These are phyloP conservation scores for Anguilla anguilla DNA, from an alignment of 2,797 vertebrate genomes.

Conservation along the genomic window DNA sequence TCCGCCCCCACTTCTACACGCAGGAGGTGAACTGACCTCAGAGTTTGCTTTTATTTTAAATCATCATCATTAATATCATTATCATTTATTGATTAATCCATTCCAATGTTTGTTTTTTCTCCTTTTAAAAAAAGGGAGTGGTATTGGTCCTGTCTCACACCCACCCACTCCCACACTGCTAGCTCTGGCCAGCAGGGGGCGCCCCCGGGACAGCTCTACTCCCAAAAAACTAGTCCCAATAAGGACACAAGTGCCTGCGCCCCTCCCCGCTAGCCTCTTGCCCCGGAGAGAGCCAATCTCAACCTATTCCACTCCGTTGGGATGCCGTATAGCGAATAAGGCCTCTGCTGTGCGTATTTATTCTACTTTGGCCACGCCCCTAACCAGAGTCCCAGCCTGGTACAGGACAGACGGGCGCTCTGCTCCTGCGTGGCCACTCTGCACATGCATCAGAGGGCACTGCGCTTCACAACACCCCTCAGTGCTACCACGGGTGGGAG, in stretches of 20 bases:
- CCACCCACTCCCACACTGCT: not conserved
- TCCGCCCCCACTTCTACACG: not conserved
- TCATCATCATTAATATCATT: not conserved
- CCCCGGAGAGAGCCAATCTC: not conserved
- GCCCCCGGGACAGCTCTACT: not conserved
- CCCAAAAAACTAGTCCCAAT: not conserved
- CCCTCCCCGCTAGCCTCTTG: not conserved
- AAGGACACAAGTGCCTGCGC: not conserved
- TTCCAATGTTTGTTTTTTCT: not conserved
- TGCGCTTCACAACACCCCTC: not conserved
- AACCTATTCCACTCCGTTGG: not conserved
- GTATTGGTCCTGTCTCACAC: not conserved
- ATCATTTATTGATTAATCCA: not conserved
- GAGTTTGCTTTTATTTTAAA: not conserved
- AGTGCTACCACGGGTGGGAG: not conserved
- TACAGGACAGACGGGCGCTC: not conserved
- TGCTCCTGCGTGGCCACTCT: not conserved
- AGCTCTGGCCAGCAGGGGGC: not conserved
- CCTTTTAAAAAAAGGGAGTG: constrained; percentile 13
- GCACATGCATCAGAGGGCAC: not conserved
- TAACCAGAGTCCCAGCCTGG: not conserved
- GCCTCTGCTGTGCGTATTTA: not conserved
- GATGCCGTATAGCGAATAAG: not conserved
- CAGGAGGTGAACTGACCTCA: constrained; percentile 8
- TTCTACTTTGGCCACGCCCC: not conserved